Percentiles rank a stretch among this genome's conserved stretches.
These are phyloP conservation scores for Bergia puertoricense DNA, from an alignment of 92 coral and sea anemone species.

Conservation along the genomic window DNA sequence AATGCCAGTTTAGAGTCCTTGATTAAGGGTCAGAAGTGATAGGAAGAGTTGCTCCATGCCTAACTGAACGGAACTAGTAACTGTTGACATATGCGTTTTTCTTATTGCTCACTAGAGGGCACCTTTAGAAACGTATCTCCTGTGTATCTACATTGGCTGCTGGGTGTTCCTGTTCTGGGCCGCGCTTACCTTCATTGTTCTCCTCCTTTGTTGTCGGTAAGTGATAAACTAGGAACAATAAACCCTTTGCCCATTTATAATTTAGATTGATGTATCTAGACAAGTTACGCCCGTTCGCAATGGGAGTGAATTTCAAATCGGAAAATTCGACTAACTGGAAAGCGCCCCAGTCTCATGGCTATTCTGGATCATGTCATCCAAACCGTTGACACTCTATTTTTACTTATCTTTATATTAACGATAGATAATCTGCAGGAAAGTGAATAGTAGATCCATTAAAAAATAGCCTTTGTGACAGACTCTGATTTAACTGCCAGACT, in stretches of 20 bases:
- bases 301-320: neutral
- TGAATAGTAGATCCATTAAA: too few relatives aligned
- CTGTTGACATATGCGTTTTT: neutral
- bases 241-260: neutral
- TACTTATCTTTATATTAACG: too few relatives aligned
- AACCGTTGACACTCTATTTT: neutral
- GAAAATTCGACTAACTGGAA: neutral
- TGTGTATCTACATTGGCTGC: slow-evolving; percentile 36
- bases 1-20: too few relatives aligned
- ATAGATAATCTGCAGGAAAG: too few relatives aligned
- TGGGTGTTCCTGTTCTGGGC: slow-evolving; percentile 40
- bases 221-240: neutral
- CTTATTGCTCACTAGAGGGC: neutral
- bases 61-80: neutral
- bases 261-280: neutral
- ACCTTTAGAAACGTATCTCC: slow-evolving; percentile 18
- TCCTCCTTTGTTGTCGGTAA: slow-evolving; percentile 27
- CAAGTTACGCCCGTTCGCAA: too few relatives aligned
- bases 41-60: neutral
- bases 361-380: too few relatives aligned
- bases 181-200: slow-evolving; percentile 6
- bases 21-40: too few relatives aligned
- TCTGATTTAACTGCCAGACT: too few relatives aligned
- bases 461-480: too few relatives aligned
- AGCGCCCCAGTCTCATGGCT: too few relatives aligned